Base-by-base conservation (phyloP, 2,797 vertebrate genomes). In the Gallirallus australis region DNA sequence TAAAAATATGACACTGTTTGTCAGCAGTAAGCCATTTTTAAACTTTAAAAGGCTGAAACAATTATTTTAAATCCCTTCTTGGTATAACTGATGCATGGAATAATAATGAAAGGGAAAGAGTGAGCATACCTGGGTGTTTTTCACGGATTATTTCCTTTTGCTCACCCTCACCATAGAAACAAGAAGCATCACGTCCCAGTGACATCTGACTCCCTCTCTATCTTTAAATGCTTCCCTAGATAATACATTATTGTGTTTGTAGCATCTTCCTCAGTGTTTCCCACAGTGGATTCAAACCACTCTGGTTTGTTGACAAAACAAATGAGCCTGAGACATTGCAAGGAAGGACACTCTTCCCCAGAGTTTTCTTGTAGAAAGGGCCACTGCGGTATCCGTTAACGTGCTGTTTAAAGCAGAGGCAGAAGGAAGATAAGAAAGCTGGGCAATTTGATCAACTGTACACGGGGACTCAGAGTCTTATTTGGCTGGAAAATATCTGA, bases 251-350 rank as follows among this genome's bases (percentile, higher is more conserved):
- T 66, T 92, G 63, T 81, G 30, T 73, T 89, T 82, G 86, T 23
- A 87, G 30, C 52, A 52, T 87, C 78, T 81, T 96, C 71, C 60
- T 59, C 30, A 45, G 77, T 60, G 33, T 50, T 82, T 95, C 72
- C 75, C 92, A 86, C 54, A 82, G 75, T 1, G 4, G 56, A 70
- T 68, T 93, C 82, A 82, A 89, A 94, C 4, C 25, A 20, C 64
- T 48, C 59, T 13, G 35, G 63, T 90, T 85, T 96, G 93, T 88
- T 95, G 94, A 94, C 88, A 91, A 94, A 96, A 94, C 76, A 95
- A 95, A 95, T 80, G 70, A 95, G 37, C 39, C 45, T 25, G 47
- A 91, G 93, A 80, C 84, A 40, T 28, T 25, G 30, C 2, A 13
- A 90, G 1, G 42, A 89, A 96, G 86, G 82, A 89, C 68, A 85